Base-by-base conservation (phyloP, 2,888 invertebrate species). In the Agrochola lychnidis region DNA sequence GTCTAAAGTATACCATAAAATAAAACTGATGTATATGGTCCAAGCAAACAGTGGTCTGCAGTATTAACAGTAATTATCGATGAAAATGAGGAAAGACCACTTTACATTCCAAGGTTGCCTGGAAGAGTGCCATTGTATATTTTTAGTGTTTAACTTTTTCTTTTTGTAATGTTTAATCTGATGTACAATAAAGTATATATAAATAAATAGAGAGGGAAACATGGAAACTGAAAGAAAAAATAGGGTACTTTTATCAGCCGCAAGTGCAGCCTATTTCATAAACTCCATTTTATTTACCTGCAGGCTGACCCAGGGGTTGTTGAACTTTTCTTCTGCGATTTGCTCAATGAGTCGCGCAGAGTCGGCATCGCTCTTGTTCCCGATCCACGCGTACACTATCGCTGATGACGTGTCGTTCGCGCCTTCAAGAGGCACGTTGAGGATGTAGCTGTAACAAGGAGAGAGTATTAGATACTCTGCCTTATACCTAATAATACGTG, bases 341-440 rank as follows among this genome's bases (percentile, higher is more conserved):
- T 99, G 99, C 93, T 99, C 98, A 67, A 99, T 97, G 75, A 99
- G 97, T 76, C 98, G 97, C 0, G 98, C 98, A 90, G 99, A 99
- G 91, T 99, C 99, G 6, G 98, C 97, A 91, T 98, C 98, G 66
- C 98, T 97, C 93, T 98, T 98, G 45, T 97, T 97, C 5, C 99
- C 99, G 90, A 99, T 98, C 99, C 99, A 99, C 69, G 99, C 99
- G 95, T 99, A 99, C 73, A 99, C 99, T 82, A 99, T 99, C 64
- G 99, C 99, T 0, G 96, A 96, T 14, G 98, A 97, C 63, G 97
- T 97, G 77, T 97, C 97, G 90, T 98, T 98, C 68, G 98, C 98
- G 88, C 98, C 98, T 92, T 99, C 99, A 92, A 99, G 98, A 63
- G 99, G 99, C 87, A 99, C 99, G 97, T 98, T 99, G 78, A 99